Percentiles rank a stretch among this genome's conserved stretches.
These are phyloP conservation scores for Drosophila histrio DNA, from an alignment of 2,888 invertebrate genomes.

Conservation along the genomic window DNA sequence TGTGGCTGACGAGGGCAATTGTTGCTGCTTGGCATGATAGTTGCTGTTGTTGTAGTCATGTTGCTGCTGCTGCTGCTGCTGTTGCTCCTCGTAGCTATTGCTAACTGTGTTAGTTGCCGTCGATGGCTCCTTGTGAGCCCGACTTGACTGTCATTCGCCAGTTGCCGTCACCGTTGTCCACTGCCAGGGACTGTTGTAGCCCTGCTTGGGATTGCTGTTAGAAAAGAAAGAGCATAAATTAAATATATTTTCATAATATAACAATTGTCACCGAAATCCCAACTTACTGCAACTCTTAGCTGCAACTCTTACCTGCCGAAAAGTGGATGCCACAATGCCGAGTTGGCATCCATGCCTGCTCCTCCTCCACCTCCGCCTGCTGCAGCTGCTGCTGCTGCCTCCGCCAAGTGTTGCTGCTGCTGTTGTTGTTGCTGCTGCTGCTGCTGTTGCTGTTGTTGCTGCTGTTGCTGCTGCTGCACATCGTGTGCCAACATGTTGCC, in stretches of 20 bases:
- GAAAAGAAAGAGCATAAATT: too few relatives aligned
- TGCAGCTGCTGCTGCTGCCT: conserved; percentile 42
- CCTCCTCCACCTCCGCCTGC: conserved; percentile 82
- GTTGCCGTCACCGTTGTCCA: conserved; percentile 86
- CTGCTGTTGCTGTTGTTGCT: conserved; percentile 46
- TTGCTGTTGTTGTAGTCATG: conserved; percentile 54
- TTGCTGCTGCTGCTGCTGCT: conserved; percentile 32
- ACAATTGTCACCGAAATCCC: too few relatives aligned
- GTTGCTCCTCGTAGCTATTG: conserved; percentile 50
- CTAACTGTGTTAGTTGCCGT: conserved; percentile 51
- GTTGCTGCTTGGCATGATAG: conserved; percentile 27
- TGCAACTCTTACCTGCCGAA: conserved; percentile 91
- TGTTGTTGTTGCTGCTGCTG: conserved; percentile 62
- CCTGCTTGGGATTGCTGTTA: conserved; percentile 82
- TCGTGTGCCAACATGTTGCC: conserved; percentile 55
- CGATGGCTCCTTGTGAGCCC: conserved; percentile 84
- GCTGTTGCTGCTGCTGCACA: conserved; percentile 69
- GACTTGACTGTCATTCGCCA: conserved; percentile 86
- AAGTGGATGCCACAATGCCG: conserved; percentile 93
- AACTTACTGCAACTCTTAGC: too few relatives aligned
- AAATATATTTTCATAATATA: too few relatives aligned
- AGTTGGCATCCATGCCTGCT: conserved; percentile 86
- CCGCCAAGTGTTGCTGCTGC: conserved; percentile 64
- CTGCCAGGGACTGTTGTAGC: conserved; percentile 86
- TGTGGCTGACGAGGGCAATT: conserved; percentile 33